phyloP scores from a whole-genome alignment of 2,113 vertebrate species.

The Opisthocomus hoazin region DNA sequence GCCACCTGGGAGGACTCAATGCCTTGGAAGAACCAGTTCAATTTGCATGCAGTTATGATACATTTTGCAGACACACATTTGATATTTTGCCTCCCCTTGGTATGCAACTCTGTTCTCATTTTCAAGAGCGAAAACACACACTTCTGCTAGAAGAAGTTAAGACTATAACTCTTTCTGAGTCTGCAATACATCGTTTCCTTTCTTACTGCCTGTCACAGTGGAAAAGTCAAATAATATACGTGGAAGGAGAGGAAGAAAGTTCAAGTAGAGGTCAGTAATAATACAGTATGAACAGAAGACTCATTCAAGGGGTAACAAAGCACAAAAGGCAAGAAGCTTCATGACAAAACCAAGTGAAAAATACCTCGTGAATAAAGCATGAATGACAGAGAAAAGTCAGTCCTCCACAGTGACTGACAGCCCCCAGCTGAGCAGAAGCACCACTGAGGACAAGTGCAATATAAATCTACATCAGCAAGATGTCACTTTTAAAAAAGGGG shows the following conservation, averaged over 20 bases:
- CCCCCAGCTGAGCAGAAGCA: neutral
- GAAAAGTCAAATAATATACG: constrained; percentile 29
- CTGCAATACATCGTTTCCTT: neutral
- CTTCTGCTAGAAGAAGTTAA: neutral
- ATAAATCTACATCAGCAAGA: neutral
- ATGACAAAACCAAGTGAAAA: neutral
- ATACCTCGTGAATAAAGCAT: neutral
- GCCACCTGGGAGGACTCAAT: neutral
- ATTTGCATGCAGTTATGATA: neutral
- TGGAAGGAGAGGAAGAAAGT: constrained; percentile 17
- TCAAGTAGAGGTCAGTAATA: constrained; percentile 14
- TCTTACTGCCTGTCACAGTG: constrained; percentile 5
- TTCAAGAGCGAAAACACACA: constrained; percentile 41
- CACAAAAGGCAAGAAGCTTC: neutral
- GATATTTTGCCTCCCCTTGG: constrained; percentile 15
- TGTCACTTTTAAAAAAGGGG: neutral
- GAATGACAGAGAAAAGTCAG: neutral
- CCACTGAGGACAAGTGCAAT: neutral
- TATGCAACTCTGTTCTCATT: neutral
- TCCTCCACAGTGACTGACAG: neutral
- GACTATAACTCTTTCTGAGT: constrained; percentile 4
- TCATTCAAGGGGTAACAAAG: neutral
- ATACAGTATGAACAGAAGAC: neutral
- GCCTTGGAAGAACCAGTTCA: neutral
- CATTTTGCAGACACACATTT: constrained; percentile 13